Evolutionary conservation across 1,140 invertebrate genomes (phyloP).

Genomic region (Drosophila pachea): DNA sequence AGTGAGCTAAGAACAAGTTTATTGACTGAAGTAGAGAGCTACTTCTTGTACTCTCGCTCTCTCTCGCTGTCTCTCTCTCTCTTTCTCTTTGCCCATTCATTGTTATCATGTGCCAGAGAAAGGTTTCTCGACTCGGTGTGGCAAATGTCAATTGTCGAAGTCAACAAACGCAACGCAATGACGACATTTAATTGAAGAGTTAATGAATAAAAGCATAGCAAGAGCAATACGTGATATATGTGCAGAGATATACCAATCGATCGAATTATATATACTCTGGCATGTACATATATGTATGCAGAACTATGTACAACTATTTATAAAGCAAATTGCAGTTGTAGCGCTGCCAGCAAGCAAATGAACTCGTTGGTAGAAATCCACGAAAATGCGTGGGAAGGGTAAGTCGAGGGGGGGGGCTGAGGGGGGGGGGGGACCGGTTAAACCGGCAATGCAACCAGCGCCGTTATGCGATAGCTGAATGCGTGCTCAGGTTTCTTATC

Average conservation of each 20-base stretch:
- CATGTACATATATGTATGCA: not conserved
- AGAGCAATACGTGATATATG: slow-evolving; percentile 10
- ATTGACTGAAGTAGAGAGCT: not conserved
- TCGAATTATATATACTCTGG: not conserved
- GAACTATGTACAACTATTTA: slow-evolving; percentile 59
- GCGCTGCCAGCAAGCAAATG: slow-evolving; percentile 51
- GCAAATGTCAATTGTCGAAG: slow-evolving; percentile 11
- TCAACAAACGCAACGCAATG: slow-evolving; percentile 56
- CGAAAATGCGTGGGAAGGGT: not conserved
- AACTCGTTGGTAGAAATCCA: slow-evolving; percentile 19
- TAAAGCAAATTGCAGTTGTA: slow-evolving; percentile 70
- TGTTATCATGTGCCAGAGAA: slow-evolving; percentile 4
- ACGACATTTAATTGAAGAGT: slow-evolving; percentile 47
- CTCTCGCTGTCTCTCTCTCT: not conserved
- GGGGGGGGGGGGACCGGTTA: slow-evolving; percentile 28
- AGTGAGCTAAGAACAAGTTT: not conserved
- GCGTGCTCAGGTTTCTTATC: slow-evolving; percentile 41
- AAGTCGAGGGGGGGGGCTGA: not conserved
- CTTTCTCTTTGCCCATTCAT: not conserved
- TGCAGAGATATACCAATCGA: not conserved
- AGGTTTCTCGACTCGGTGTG: not conserved
- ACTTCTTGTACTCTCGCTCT: not conserved
- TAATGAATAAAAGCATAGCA: slow-evolving; percentile 19
- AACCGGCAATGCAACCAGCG: slow-evolving; percentile 39
- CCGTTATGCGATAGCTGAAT: slow-evolving; percentile 39